Evolutionary conservation across 1,140 invertebrate species (phyloP), one percentile per base, ranked within the genome.

Genomic region (Chlorops oryzae): DNA sequence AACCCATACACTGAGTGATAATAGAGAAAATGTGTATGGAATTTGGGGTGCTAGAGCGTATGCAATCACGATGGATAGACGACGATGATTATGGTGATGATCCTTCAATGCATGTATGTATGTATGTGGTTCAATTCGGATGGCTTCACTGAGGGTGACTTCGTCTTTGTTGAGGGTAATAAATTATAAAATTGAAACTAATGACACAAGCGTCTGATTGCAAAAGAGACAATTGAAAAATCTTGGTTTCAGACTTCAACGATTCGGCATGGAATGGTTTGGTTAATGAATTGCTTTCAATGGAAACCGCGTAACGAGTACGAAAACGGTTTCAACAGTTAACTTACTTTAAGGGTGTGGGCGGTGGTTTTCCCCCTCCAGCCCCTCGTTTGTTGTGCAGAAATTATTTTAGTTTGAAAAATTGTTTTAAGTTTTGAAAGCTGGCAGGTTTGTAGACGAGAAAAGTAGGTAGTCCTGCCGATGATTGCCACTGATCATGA

Each of bases 171-270:
- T 66, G 63, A 66, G 59, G 59, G 51, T 66, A 63, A 66, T 66
- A 66, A 66, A 66, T 66, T 66, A 66, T 66, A 66, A 66, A 66
- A 66, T n/a, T 63, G 63, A 66, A 66, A 66, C 63, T 66, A 66
- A 66, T 66, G 64, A 66, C 64, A 66, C 66, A 63, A 62, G 54
- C 62, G 37, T 5, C 24, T 50, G 48, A 34, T 50, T 41, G 32
- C 48, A 20, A 34, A 27, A 24, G 48, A 50, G 38, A 44, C 50
- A 46, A 51, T 51, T 51, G 50, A 45, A 51, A 51, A 51, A 27
- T 18, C 42, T 25, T 23, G 22, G 3, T n/a, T n/a, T n/a, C n/a
- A n/a, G n/a, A n/a, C n/a, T n/a, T n/a, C n/a, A n/a, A n/a, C n/a
- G n/a, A n/a, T n/a, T n/a, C n/a, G n/a, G n/a, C n/a, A n/a, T n/a